These are phyloP conservation scores for Patagioenas fasciata DNA, from an alignment of 2,113 vertebrate genomes.

Conservation along the genomic window DNA sequence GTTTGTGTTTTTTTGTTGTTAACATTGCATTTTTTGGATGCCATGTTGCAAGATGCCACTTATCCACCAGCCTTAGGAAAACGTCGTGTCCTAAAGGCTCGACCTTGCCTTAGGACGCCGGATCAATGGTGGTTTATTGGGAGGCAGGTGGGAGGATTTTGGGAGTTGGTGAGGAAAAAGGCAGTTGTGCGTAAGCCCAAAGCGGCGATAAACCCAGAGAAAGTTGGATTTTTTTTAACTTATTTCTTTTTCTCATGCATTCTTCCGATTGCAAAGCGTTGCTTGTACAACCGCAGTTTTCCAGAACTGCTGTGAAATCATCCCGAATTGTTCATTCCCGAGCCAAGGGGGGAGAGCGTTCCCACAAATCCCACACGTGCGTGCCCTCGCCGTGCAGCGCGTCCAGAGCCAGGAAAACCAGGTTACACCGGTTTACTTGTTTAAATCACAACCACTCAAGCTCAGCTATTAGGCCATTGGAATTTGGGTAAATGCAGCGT, in stretches of 20 bases:
- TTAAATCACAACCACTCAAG: background rate
- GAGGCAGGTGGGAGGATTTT: background rate
- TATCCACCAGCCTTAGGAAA: background rate
- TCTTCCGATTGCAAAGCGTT: background rate
- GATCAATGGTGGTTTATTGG: background rate
- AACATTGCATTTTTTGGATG: conserved; percentile 39
- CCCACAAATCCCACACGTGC: background rate
- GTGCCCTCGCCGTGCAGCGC: background rate
- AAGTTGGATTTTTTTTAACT: background rate
- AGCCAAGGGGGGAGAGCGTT: background rate
- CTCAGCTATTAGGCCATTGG: background rate
- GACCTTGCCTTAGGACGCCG: background rate
- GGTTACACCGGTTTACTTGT: rapidly evolving
- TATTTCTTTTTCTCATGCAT: background rate
- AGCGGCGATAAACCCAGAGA: background rate
- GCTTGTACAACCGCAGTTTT: background rate
- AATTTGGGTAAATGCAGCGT: background rate
- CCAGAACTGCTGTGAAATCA: background rate
- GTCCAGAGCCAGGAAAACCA: background rate
- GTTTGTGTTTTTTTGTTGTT: background rate
- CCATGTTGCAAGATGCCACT: background rate
- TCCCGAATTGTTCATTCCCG: background rate
- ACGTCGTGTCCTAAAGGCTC: background rate
- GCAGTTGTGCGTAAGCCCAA: background rate
- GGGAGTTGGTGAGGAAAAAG: background rate